Base-by-base conservation (phyloP, 2,797 vertebrate genomes). In the Malacoctenus gilli region DNA sequence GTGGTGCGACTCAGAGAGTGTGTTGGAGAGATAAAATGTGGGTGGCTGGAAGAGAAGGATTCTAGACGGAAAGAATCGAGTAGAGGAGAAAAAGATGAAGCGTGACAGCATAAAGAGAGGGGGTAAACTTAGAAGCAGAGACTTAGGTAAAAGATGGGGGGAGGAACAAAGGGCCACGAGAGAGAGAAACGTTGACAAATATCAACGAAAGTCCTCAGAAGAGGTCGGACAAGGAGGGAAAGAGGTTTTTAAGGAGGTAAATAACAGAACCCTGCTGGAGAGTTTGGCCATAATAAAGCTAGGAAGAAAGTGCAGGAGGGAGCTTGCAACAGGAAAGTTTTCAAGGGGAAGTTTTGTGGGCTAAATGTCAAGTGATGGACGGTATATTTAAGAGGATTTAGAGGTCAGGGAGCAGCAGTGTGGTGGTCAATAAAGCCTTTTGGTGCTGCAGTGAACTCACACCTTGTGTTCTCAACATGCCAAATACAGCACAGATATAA, bases 271-370 rank as follows among this genome's bases (percentile, higher is more conserved):
- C 44, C 51, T 58, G n/a, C n/a, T 47, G 41, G 37, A 58, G 67
- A 56, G 56, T 64, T n/a, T 30, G 51, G 56, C 36, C 30, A 78
- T 71, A 71, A 72, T 69, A 74, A 80, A 79, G 76, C 64, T 40
- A 77, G 60, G 73, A 37, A 41, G n/a, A 44, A 55, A 31, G n/a
- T n/a, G n/a, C 18, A 32, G 59, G 57, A 68, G 79, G n/a, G 55
- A 31, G 53, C 46, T 3, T 22, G 32, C 37, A 43, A 36, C 49
- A 23, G 20, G 28, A 58, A 72, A 19, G n/a, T 63, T 77, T 75
- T 28, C 9, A 6, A 28, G 48, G 23, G 51, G 22, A 28, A 34
- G 22, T n/a, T 28, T 59, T 51, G n/a, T 70, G 34, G 56, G 21
- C 34, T 46, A 68, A 68, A 76, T 48, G 46, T 74, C 61, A 74